Evolutionary conservation across 53 echinoderm and acorn worm species (phyloP).

Genomic region (Astropecten irregularis): DNA sequence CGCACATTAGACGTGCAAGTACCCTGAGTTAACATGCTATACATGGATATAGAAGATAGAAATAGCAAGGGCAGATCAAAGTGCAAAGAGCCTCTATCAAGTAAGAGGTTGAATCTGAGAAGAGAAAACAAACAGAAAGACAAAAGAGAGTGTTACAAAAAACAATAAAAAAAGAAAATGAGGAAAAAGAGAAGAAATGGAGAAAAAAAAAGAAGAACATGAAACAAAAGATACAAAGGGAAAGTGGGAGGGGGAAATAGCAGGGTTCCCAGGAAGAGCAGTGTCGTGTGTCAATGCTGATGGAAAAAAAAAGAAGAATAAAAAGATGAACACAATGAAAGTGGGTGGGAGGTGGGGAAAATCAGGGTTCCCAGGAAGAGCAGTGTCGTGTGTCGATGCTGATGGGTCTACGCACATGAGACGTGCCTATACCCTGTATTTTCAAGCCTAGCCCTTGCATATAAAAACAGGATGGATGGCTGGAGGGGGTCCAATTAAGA

Average conservation of each 20-base stretch:
- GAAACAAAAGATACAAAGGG: too few species aligned
- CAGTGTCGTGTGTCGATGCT: constrained; percentile 32
- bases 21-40: not conserved
- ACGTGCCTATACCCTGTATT: not conserved
- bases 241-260: not conserved
- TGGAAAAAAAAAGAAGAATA: too few species aligned
- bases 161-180: too few species aligned
- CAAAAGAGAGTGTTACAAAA: too few species aligned
- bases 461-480: too few species aligned
- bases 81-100: not conserved
- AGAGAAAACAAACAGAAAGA: not conserved
- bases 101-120: not conserved
- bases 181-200: too few species aligned
- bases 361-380: constrained; percentile 46
- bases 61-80: not conserved
- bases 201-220: too few species aligned
- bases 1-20: constrained; percentile 6
- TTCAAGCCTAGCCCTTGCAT: not conserved
- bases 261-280: constrained; percentile 38
- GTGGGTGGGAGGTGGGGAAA: too few species aligned
- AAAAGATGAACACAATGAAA: too few species aligned
- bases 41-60: not conserved
- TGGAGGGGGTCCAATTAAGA: too few species aligned
- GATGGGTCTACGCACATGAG: constrained; percentile 50
- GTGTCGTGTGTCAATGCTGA: constrained; percentile 22